Evolutionary conservation across 2,797 vertebrate genomes (phyloP).

Genomic region (Delichon dasypus): DNA sequence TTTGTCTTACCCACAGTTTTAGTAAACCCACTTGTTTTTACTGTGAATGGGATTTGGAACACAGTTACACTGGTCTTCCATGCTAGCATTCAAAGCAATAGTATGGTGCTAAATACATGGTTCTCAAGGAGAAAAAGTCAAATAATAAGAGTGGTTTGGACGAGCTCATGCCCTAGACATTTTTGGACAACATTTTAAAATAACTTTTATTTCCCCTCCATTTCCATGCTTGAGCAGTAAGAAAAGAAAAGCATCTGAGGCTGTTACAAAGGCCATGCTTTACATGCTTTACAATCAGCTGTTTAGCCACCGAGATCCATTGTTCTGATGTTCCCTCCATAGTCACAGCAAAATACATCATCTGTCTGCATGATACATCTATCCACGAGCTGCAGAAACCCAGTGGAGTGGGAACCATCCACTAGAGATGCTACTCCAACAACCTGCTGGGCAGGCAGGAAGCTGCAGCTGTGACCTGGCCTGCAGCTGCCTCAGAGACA

Average conservation of each 20-base stretch:
- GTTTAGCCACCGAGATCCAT: neutral
- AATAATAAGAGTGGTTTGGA: neutral
- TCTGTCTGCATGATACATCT: too few species aligned
- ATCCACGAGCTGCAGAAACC: neutral
- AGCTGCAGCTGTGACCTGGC: neutral
- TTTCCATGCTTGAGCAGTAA: neutral
- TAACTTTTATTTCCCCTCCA: accelerated
- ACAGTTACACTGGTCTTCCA: neutral
- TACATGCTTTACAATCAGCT: neutral
- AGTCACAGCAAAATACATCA: too few species aligned
- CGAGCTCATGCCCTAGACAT: neutral
- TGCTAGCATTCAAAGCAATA: neutral
- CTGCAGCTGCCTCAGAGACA: neutral
- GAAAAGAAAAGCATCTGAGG: neutral
- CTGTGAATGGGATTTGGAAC: neutral
- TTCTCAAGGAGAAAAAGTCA: neutral
- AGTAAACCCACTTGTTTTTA: neutral
- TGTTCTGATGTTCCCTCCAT: too few species aligned
- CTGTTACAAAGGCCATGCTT: neutral
- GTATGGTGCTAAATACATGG: neutral
- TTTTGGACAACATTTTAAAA: neutral
- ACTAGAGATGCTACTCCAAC: neutral
- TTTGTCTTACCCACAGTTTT: neutral
- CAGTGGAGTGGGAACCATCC: neutral
- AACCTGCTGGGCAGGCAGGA: neutral